Percentiles rank a stretch among this genome's conserved stretches.
These are phyloP conservation scores for Caenorhabditis afra DNA, from an alignment of 2,888 invertebrate genomes.

Conservation along the genomic window DNA sequence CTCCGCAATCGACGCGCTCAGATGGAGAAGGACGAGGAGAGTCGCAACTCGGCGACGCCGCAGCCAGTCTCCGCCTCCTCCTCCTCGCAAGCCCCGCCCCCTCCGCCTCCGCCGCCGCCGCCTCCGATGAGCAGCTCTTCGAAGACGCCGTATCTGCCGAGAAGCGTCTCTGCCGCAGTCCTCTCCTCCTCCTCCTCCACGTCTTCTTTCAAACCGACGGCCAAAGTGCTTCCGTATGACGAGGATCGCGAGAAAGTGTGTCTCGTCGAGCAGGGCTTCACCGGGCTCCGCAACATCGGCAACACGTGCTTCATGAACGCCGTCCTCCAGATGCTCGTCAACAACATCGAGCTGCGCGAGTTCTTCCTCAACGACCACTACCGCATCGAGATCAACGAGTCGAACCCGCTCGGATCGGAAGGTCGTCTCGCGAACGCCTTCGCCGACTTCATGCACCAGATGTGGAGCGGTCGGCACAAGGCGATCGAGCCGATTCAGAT, in stretches of 20 bases:
- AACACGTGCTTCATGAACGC: constrained; percentile 84
- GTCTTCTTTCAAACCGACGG: constrained; percentile 32
- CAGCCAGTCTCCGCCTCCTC: constrained; percentile 6
- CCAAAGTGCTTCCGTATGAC: constrained; percentile 61
- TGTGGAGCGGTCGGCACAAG: constrained; percentile 82
- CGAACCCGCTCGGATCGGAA: constrained; percentile 81
- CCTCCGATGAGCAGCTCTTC: constrained; percentile 29
- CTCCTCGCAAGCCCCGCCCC: constrained; percentile 7
- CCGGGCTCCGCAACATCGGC: constrained; percentile 83
- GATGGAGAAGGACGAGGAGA: constrained; percentile 33
- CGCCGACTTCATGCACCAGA: constrained; percentile 82
- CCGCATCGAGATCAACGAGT: constrained; percentile 82
- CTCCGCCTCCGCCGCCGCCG: constrained; percentile 46
- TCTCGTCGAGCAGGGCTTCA: constrained; percentile 81
- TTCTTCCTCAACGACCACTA: constrained; percentile 82
- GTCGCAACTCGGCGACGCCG: constrained; percentile 21
- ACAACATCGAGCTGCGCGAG: constrained; percentile 82
- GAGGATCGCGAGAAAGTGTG: constrained; percentile 52
- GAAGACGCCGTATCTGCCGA: constrained; percentile 32
- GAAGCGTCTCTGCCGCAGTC: constrained; percentile 54
- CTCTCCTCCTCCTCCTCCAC: constrained; percentile 21
- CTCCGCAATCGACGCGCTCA: constrained; percentile 21
- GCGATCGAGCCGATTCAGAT: constrained; percentile 82
- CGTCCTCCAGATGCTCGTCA: constrained; percentile 82
- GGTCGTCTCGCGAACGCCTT: constrained; percentile 83